Evolutionary conservation across 2,113 vertebrate species (phyloP), one percentile per base, ranked within the genome.

Genomic region (Pachyramphus minor): DNA sequence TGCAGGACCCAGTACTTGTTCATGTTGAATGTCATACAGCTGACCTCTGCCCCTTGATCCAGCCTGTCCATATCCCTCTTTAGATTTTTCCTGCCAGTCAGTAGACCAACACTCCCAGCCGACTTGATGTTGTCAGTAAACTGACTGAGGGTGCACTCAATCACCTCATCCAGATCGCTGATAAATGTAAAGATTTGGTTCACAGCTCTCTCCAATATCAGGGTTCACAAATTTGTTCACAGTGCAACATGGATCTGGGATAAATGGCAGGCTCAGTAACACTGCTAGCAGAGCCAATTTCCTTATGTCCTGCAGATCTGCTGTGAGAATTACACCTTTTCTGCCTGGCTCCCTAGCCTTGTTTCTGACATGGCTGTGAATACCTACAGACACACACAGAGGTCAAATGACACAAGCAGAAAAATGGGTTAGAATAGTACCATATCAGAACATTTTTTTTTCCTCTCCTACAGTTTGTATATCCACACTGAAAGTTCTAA

Each of bases 11-110:
- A 16, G 39, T 4, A 42, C 7, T 28, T 28, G 30, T 5, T 15
- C 13, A 33, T 53, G 5, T 53, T 66, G 30, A 72, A 47, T 8
- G 4, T 66, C 72, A 18, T 4, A 13, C n/a, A 59, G 1, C 3
- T 28, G 15, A 7, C 30, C 37, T 83, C 0, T 0, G 5, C 10
- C 10, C 6, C 12, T 23, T 6, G 14, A 14, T 52, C 21, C 44
- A 83, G 12, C 14, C 45, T 60, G 15, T 20, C 44, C 78, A 77
- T 13, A 15, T 53, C 14, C 20, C 12, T 66, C 30, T 59, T 14
- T 4, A 77, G 25, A 59, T 2, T 18, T 21, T 77, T 77, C 22
- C 14, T 59, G 5, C 14, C 30, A 21, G 24, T 19, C 20, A 19
- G 9, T 2, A 78, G 27, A 66, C 4, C 22, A 69, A 41, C 14